These are phyloP conservation scores for Drosophila tani DNA, from an alignment of 1,140 invertebrate genomes.

Conservation along the genomic window DNA sequence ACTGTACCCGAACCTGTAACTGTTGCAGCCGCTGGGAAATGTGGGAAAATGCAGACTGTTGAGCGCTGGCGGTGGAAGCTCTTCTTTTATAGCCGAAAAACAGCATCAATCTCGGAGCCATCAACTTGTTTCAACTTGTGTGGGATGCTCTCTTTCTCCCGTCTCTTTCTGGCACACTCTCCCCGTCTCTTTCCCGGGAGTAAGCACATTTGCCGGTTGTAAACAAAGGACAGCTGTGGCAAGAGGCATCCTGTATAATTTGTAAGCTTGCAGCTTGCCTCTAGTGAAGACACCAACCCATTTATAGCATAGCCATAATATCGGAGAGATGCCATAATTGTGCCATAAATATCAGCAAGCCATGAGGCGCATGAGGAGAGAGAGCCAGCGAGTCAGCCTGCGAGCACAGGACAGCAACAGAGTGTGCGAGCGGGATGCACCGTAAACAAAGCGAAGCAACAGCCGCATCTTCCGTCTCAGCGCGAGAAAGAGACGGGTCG, in stretches of 20 bases:
- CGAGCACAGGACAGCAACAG: not conserved
- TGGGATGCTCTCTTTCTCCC: not conserved
- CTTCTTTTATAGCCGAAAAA: constrained; percentile 25
- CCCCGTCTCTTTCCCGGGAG: constrained; percentile 1
- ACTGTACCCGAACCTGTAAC: constrained; percentile 7
- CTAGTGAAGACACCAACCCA: constrained; percentile 31
- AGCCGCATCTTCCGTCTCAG: constrained; percentile 62
- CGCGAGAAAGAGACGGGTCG: constrained; percentile 74
- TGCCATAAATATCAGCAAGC: not conserved
- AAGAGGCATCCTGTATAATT: constrained; percentile 2
- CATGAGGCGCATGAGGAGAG: constrained; percentile 40
- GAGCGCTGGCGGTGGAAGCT: not conserved
- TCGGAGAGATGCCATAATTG: not conserved
- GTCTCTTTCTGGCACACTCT: not conserved
- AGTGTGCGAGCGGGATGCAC: constrained; percentile 70
- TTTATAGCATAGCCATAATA: constrained; percentile 21
- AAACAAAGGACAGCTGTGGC: constrained; percentile 74
- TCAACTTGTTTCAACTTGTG: constrained; percentile 36
- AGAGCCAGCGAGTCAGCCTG: not conserved
- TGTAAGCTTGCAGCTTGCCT: constrained; percentile 23
- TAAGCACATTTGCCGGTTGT: constrained; percentile 38
- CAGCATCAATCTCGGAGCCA: constrained; percentile 21
- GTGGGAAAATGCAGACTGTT: constrained; percentile 28
- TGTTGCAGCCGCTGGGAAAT: constrained; percentile 1
- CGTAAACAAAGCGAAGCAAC: constrained; percentile 76